Base-by-base conservation (phyloP, 1,140 invertebrate genomes). In the Dinoponera quadriceps region DNA sequence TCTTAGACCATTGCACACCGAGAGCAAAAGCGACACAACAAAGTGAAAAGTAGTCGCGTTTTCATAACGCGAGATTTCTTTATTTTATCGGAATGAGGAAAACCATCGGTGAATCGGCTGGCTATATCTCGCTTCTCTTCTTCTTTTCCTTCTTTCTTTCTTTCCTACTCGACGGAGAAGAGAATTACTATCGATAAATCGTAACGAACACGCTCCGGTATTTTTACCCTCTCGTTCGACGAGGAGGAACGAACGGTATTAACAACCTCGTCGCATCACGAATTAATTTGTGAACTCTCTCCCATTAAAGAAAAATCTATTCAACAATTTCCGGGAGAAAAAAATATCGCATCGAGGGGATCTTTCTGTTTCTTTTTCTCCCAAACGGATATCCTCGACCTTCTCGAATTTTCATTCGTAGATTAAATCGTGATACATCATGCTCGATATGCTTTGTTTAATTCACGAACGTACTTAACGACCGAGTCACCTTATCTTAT, bases 51-150 rank as follows among this genome's bases (percentile, higher is more conserved):
- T 66, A 25, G 16, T 77, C 29, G 16, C 16, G 60, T 55, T 66
- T 77, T 66, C 62, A 55, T 54, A 29, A 66, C 29, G 48, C 74
- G 74, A 66, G 14, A 66, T 55, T 66, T 66, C 66, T 55, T 66
- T 66, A 51, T 20, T 66, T 27, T 2, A 16, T 44, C 14, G 25
- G 5, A 33, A 57, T 44, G 13, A 57, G 54, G 38, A 57, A 27
- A 48, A 66, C 16, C 57, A 7, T 22, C 38, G 16, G 38, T 14
- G 49, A 38, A 25, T 75, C 38, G 57, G 5, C 38, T 25, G 59
- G 5, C 38, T 22, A 33, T 49, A 33, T 62, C 11, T 9, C 38
- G 18, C 11, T 22, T 11, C 9, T 44, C 38, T 11, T 44, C 38
- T 11, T 44, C 7, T 44, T 9, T 9, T 44, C 7, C 11, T 9